Percentiles rank a stretch among this genome's conserved stretches.
Evolutionary conservation across 2,113 vertebrate genomes (phyloP).

Genomic region (Accipiter cooperii): DNA sequence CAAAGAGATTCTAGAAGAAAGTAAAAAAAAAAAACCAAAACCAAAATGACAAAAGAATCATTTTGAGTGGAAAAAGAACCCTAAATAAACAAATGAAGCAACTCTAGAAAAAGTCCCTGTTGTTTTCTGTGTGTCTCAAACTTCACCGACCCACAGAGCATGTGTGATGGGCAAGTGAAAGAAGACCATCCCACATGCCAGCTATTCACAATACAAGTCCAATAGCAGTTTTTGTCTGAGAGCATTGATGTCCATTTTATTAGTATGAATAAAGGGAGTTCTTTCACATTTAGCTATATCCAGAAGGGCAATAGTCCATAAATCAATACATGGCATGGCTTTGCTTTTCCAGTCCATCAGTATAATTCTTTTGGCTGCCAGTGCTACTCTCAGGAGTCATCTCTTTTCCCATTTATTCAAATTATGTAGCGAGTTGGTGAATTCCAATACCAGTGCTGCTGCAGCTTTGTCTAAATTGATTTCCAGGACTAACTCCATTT

Average conservation of each 20-base stretch:
- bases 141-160: neutral
- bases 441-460: conserved; percentile 60
- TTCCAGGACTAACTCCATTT: conserved; percentile 66
- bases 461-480: conserved; percentile 70
- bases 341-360: conserved; percentile 69
- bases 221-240: conserved; percentile 47
- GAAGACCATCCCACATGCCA: neutral
- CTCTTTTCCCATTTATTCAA: conserved; percentile 69
- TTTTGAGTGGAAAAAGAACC: neutral
- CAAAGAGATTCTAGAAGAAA: neutral
- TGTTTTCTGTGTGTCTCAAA: neutral
- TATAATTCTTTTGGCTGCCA: conserved; percentile 69
- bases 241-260: conserved; percentile 67
- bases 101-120: neutral
- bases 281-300: conserved; percentile 65
- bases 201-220: neutral
- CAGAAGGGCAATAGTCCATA: conserved; percentile 71
- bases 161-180: neutral
- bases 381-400: conserved; percentile 60
- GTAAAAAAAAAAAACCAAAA: neutral
- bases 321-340: conserved; percentile 66
- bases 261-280: conserved; percentile 68
- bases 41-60: neutral
- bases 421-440: conserved; percentile 62
- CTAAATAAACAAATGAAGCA: neutral